Conservation (phyloP, 64 coral and sea anemone species). For the Montipora sp. region DNA sequence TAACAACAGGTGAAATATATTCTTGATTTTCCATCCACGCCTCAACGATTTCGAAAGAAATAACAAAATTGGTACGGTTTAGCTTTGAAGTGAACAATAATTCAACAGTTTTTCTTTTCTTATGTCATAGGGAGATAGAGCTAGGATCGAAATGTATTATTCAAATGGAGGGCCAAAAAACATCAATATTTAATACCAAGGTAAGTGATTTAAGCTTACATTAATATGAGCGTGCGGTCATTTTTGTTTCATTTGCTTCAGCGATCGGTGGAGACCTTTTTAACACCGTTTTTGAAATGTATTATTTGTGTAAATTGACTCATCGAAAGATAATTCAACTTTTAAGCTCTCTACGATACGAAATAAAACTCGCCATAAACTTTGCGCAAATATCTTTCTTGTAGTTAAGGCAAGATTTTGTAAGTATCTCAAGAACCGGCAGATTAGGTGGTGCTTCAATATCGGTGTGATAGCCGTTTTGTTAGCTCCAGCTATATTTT, state of each 20-base stretch:
- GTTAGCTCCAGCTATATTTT: too few species aligned
- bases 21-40: background rate
- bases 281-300: background rate
- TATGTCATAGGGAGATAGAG: conserved; percentile 56
- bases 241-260: too few species aligned
- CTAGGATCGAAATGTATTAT: conserved; percentile 67
- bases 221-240: too few species aligned
- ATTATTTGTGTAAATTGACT: background rate
- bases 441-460: background rate
- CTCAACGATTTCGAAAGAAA: background rate
- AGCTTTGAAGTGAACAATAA: background rate
- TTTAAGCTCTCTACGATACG: background rate
- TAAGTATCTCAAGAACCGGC: background rate
- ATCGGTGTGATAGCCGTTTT: too few species aligned
- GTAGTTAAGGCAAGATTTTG: too few species aligned
- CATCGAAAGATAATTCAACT: background rate
- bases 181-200: conserved; percentile 65
- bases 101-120: background rate
- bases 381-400: too few species aligned
- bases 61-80: background rate
- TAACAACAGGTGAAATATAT: conserved; percentile 63
- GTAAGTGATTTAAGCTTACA: background rate
- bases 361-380: background rate
- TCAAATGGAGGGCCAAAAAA: conserved; percentile 69
- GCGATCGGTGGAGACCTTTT: background rate